Base-by-base conservation (phyloP, 2,113 vertebrate species). In the Naja naja region DNA sequence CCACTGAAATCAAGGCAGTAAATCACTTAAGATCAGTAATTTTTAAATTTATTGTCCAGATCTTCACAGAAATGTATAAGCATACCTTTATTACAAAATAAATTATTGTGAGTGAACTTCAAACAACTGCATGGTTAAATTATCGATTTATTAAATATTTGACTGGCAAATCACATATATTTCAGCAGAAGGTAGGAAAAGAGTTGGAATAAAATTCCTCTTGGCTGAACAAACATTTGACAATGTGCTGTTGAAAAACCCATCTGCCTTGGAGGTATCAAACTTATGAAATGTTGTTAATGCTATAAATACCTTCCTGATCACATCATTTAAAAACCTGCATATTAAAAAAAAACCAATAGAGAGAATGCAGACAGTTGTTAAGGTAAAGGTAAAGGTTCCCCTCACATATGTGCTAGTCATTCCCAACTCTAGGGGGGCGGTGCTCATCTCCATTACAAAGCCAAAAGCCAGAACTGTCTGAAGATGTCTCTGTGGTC, bases 201-300 rank as follows among this genome's bases (percentile, higher is more conserved):
- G 94, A 97, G 91, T 96, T 96, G 97, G 96, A 97, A 97, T 93
- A 96, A 96, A 96, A 96, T 81, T 95, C 92, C 96, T 97, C 94
- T 97, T 97, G 97, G 96, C 97, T 96, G 95, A 97, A 95, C 96
- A 97, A 96, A 97, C 97, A 96, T 96, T 97, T 97, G 96, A 96
- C 96, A 97, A 96, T 53, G 96, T 96, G 95, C 96, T 95, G 94
- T 95, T 89, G 95, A 96, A 97, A 97, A 95, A 97, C 93, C 97
- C 96, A 97, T 97, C 96, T 97, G 96, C 96, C 95, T 95, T 95
- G 95, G 96, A 97, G 95, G 95, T 94, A 96, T 94, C 95, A 95
- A 92, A 90, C 94, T 95, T 93, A 95, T 93, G 93, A 97, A 95
- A 97, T 96, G 96, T 53, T 95, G 95, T 96, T 95, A 95, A 93